Evolutionary conservation across 2,797 vertebrate species (phyloP).

Genomic region (Poeciliopsis turneri): DNA sequence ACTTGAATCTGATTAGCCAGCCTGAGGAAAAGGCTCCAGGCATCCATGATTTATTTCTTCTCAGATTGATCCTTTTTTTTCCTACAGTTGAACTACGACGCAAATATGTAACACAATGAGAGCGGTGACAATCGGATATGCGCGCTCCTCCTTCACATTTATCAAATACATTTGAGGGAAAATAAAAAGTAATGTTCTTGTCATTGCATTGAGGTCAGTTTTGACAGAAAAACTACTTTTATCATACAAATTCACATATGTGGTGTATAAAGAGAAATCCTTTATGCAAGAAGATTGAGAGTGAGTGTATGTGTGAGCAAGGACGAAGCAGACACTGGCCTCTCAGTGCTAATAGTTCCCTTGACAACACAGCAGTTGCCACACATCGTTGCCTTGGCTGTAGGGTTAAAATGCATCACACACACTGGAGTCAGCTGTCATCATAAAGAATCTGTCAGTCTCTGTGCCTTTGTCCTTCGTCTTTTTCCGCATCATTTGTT

Average conservation of each 20-base stretch:
- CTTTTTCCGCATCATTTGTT: conserved; percentile 6
- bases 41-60: conserved; percentile 50
- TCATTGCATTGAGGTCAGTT: conserved; percentile 19
- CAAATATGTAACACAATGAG: conserved; percentile 29
- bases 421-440: conserved; percentile 47
- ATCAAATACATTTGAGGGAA: conserved; percentile 15
- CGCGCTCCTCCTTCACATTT: conserved; percentile 10
- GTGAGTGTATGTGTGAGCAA: neutral
- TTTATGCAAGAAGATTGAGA: conserved; percentile 20
- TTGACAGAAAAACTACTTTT: neutral
- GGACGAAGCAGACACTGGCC: conserved; percentile 39
- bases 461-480: conserved; percentile 13
- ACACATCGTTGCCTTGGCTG: conserved; percentile 51
- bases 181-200: neutral
- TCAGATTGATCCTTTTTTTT: conserved; percentile 46
- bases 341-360: conserved; percentile 66
- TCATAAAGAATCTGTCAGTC: conserved; percentile 25
- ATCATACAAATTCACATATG: neutral
- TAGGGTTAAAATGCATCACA: conserved; percentile 29
- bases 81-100: conserved; percentile 26
- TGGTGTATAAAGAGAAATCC: conserved; percentile 21
- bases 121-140: conserved; percentile 29
- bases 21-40: conserved; percentile 36
- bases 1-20: conserved; percentile 42
- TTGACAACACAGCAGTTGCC: conserved; percentile 70